phyloP scores from a whole-genome alignment of 2,888 invertebrate genomes.

The Agrotis segetum region DNA sequence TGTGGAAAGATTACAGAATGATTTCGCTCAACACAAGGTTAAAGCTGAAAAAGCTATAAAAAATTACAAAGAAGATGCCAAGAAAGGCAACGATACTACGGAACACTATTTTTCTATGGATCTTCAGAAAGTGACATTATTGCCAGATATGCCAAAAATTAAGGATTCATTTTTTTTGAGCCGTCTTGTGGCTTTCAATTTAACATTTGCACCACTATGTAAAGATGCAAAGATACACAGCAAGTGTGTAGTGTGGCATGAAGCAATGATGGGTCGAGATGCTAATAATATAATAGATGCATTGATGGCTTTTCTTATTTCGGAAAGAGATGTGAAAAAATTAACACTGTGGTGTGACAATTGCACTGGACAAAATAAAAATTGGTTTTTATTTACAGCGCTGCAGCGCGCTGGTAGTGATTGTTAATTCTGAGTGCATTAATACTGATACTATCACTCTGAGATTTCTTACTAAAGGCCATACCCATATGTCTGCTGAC shows the following conservation, averaged over 20 bases:
- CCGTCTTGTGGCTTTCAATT: constrained; percentile 47
- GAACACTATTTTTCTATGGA: constrained; percentile 38
- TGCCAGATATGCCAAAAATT: constrained; percentile 42
- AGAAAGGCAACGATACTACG: constrained; percentile 25
- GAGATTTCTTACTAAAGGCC: constrained; percentile 19
- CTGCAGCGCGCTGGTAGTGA: constrained; percentile 19
- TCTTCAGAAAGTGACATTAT: constrained; percentile 45
- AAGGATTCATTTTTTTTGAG: constrained; percentile 49
- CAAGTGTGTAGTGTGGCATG: constrained; percentile 49
- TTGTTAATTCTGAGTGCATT: constrained; percentile 22
- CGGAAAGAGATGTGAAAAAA: constrained; percentile 33
- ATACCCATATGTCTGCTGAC: constrained; percentile 51
- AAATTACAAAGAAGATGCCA: constrained; percentile 35
- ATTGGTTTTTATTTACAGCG: constrained; percentile 43
- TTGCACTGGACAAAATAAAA: constrained; percentile 47
- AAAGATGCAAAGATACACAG: constrained; percentile 39
- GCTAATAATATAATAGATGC: constrained; percentile 50
- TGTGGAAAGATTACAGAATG: constrained; percentile 29
- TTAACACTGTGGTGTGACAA: constrained; percentile 29
- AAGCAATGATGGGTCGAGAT: constrained; percentile 47
- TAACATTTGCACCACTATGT: constrained; percentile 46
- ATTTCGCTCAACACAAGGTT: constrained; percentile 31
- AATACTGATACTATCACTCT: constrained; percentile 7
- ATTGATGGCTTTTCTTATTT: constrained; percentile 39
- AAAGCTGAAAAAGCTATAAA: constrained; percentile 37